Base-by-base conservation (phyloP, 2,888 invertebrate species). In the Entomobrya multifasciata region DNA sequence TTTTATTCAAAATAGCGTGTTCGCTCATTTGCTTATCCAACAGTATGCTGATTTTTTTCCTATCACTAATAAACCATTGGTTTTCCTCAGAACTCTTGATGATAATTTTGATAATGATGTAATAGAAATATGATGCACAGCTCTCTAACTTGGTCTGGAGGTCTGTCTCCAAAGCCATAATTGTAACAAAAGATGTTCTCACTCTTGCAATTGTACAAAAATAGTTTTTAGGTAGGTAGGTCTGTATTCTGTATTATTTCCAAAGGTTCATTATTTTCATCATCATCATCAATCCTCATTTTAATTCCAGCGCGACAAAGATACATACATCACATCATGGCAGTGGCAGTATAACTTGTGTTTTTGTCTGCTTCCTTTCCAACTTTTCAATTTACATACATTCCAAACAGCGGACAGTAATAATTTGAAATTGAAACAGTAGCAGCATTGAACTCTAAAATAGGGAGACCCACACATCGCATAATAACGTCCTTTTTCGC, bases 371-470 rank as follows among this genome's bases (percentile, higher is more conserved):
- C 65, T 22, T 15, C 62, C n/a, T n/a, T 67, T 41, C 17, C 65
- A 41, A 20, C 22, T 47, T 49, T 70, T 67, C 70, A 70, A 70
- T 70, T 70, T 70, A 70, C 47, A 70, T 70, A 47, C 70, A 10
- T n/a, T n/a, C n/a, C n/a, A 70, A 25, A 25, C 47, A 36, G 47
- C 49, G 70, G 70, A 47, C 47, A 70, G 25, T 22, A 57, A 36
- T 49, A 47, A 70, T 70, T 17, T 44, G 47, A 20, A 70, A 17
- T 52, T 30, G 52, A 74, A 36, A 55, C 74, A 74, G 17, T 17
- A 52, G 20, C 74, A 74, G 55, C 74, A 74, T 55, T 74, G 74
- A 74, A 74, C 74, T 74, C 55, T 55, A 55, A 74, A 74, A 70
- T 15, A 49, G 70, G 22, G 13, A 55, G 30, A 74, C 55, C 30